Percentiles rank a stretch among this genome's conserved stretches.
Conservation (phyloP, 2,888 invertebrate species). For the Trisateles emortualis region DNA sequence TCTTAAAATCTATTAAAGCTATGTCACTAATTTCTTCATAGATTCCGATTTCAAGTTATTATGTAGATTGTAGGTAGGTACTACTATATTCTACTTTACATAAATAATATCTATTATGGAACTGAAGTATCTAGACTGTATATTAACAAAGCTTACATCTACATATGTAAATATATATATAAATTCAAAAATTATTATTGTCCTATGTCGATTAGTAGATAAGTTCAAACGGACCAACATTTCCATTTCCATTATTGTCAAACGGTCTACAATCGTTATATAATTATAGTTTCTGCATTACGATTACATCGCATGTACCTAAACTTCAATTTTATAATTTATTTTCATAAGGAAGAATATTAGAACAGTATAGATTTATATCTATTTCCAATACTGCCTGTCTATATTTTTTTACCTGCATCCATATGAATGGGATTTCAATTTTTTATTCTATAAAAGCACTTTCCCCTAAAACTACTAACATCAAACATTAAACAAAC, state of each 20-base stretch:
- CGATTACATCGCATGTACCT: constrained; percentile 36
- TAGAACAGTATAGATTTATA: constrained; percentile 36
- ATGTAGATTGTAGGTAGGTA: constrained; percentile 15
- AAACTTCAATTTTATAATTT: constrained; percentile 15
- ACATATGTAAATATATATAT: constrained; percentile 54
- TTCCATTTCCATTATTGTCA: constrained; percentile 10
- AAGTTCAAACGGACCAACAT: not conserved
- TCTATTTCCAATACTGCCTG: constrained; percentile 33
- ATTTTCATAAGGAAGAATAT: constrained; percentile 44
- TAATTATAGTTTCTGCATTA: constrained; percentile 6
- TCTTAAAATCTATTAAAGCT: constrained; percentile 82
- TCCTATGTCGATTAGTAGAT: constrained; percentile 18
- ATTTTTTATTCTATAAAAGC: constrained; percentile 77
- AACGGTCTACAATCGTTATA: constrained; percentile 5
- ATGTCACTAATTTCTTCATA: constrained; percentile 72
- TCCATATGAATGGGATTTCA: constrained; percentile 51
- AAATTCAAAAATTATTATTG: constrained; percentile 60
- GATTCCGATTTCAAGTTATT: constrained; percentile 25
- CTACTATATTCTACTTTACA: constrained; percentile 19
- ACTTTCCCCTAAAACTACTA: constrained; percentile 78
- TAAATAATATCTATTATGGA: constrained; percentile 36
- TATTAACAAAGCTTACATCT: constrained; percentile 48
- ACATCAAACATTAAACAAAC: constrained; percentile 84
- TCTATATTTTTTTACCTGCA: constrained; percentile 47
- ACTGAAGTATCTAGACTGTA: constrained; percentile 40